Conservation (phyloP, 1,140 invertebrate species). For the Lepidurus packardi region DNA sequence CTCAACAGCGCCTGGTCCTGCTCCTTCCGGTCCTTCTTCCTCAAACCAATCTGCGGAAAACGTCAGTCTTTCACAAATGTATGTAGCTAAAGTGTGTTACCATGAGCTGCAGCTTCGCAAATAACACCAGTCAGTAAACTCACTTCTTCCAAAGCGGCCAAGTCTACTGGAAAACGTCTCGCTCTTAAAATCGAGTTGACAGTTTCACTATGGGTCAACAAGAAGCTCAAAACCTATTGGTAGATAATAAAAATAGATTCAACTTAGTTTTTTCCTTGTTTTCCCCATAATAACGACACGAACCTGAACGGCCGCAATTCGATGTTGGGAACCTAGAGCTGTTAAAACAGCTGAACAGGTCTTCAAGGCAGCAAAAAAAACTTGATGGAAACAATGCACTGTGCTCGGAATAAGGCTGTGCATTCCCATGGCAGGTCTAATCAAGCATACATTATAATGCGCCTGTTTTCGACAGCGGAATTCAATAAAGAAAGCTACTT, state of each 20-base stretch:
- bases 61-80: not conserved
- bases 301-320: slow-evolving; percentile 64
- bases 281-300: not conserved
- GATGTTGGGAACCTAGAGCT: slow-evolving; percentile 72
- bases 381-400: slow-evolving; percentile 66
- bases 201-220: slow-evolving; percentile 72
- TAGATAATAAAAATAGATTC: slow-evolving; percentile 30
- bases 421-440: slow-evolving; percentile 24
- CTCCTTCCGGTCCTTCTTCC: slow-evolving; percentile 50
- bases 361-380: slow-evolving; percentile 68
- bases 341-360: slow-evolving; percentile 75
- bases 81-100: slow-evolving; percentile 40
- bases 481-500: slow-evolving; percentile 38
- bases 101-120: slow-evolving; percentile 62
- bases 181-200: slow-evolving; percentile 67
- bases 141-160: slow-evolving; percentile 59
- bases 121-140: slow-evolving; percentile 70
- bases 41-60: slow-evolving; percentile 30
- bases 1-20: slow-evolving; percentile 52
- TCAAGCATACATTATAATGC: not conserved
- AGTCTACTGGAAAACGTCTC: slow-evolving; percentile 57
- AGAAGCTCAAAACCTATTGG: slow-evolving; percentile 59
- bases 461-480: too few relatives aligned
- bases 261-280: not conserved
- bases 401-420: slow-evolving; percentile 55